Percentiles rank a stretch among this genome's conserved stretches.
Conservation (phyloP, 2,113 vertebrate species). For the Pangasianodon hypophthalmus region DNA sequence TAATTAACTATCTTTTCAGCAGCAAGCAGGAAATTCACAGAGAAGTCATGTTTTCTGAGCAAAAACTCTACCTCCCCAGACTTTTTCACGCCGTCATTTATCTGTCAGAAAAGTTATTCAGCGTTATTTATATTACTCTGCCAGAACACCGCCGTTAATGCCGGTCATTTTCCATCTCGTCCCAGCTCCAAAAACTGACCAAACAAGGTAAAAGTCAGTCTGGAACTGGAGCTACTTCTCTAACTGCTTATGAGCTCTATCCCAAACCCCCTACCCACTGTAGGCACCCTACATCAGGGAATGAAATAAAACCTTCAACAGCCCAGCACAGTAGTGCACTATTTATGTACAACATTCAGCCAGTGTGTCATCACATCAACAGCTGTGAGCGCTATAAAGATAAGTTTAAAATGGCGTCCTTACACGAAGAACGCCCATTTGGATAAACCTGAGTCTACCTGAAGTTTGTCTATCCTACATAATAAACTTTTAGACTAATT, state of each 20-base stretch:
- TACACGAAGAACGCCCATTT: too few species aligned
- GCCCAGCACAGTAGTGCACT: not conserved
- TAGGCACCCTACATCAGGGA: not conserved
- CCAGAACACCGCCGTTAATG: not conserved
- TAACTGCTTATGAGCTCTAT: not conserved
- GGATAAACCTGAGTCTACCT: not conserved
- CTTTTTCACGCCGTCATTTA: not conserved
- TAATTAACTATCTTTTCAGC: too few species aligned
- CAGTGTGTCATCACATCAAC: not conserved
- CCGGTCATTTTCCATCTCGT: not conserved
- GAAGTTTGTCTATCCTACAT: not conserved
- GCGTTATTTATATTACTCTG: not conserved
- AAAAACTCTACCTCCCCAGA: not conserved
- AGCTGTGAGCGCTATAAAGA: not conserved
- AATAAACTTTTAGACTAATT: not conserved
- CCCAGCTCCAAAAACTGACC: not conserved
- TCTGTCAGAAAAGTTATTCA: not conserved
- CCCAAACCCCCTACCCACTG: not conserved
- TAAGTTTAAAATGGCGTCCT: not conserved
- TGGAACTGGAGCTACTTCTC: not conserved
- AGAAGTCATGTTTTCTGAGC: too few species aligned
- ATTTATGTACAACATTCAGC: not conserved
- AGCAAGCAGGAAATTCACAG: too few species aligned
- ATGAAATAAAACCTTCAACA: not conserved
- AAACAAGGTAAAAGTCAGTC: constrained; percentile 27